Evolutionary conservation across 2,113 vertebrate species (phyloP).

Genomic region (Tautogolabrus adspersus): DNA sequence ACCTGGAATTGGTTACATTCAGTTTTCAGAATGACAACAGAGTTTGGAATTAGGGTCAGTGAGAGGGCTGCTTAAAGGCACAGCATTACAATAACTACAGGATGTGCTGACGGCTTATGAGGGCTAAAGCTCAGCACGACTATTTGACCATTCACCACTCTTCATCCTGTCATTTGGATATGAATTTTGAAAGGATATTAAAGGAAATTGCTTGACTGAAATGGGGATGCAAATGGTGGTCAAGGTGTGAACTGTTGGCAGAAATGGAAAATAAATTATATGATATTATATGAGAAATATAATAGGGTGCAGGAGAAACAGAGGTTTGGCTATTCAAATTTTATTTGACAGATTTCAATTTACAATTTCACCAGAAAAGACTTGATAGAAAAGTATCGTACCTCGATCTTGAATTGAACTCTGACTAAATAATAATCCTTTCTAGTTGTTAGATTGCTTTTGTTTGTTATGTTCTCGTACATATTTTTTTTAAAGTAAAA

Average conservation of each 20-base stretch:
- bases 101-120: conserved; percentile 9
- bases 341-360: conserved; percentile 11
- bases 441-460: no score
- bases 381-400: not conserved
- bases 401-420: not conserved
- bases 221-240: not conserved
- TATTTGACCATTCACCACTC: conserved; percentile 12
- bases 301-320: conserved; percentile 7
- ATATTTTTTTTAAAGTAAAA: no score
- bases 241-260: not conserved
- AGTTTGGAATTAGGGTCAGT: conserved; percentile 66
- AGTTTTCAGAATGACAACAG: conserved; percentile 63
- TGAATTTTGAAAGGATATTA: conserved; percentile 34
- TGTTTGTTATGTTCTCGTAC: no score
- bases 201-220: conserved; percentile 21
- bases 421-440: not conserved
- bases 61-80: conserved; percentile 49
- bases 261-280: not conserved
- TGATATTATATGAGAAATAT: conserved; percentile 11
- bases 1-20: conserved; percentile 74
- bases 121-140: conserved; percentile 1
- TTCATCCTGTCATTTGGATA: conserved; percentile 5
- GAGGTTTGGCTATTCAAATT: not conserved
- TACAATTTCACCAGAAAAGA: not conserved
- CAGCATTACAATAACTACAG: conserved; percentile 47